A percentile compares a stretch with the other conserved stretches of the same genome.
phyloP scores from a whole-genome alignment of 1,140 invertebrate species.

The Brachionus plicatilis region DNA sequence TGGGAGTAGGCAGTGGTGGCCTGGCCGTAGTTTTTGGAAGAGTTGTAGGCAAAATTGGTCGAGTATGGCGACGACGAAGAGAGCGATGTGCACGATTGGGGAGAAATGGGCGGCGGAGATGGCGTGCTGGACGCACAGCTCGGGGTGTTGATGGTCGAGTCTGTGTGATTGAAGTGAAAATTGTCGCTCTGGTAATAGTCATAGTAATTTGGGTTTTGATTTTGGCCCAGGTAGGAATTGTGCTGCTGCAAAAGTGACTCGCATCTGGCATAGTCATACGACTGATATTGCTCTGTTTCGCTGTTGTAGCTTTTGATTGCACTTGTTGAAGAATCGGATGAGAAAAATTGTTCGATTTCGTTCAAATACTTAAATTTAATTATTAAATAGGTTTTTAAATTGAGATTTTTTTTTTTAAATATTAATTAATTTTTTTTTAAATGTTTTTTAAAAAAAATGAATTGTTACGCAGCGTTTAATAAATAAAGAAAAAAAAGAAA shows the following conservation, averaged over 20 bases:
- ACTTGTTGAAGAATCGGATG: background rate
- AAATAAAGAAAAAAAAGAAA: too few species aligned
- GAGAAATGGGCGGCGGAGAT: background rate
- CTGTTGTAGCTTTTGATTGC: background rate
- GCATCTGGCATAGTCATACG: background rate
- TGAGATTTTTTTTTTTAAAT: too few species aligned
- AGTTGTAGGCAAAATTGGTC: background rate
- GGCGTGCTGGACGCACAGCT: background rate
- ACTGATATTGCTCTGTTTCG: background rate
- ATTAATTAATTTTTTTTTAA: too few species aligned
- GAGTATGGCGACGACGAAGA: background rate
- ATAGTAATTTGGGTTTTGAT: background rate
- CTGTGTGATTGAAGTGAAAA: background rate
- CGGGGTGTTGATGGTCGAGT: background rate
- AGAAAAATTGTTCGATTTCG: conserved; percentile 31
- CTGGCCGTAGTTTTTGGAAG: background rate
- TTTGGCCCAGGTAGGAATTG: background rate
- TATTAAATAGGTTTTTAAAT: too few species aligned
- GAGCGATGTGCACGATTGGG: background rate
- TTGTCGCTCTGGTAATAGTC: background rate
- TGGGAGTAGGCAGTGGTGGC: background rate
- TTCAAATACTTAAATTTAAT: conserved; percentile 15
- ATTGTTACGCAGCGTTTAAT: too few species aligned
- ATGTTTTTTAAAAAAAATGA: too few species aligned
- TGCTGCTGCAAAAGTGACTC: background rate